A percentile compares a stretch with the other conserved stretches of the same genome.
These are phyloP conservation scores for Plutomurus gul DNA, from an alignment of 1,140 invertebrate species.

Conservation along the genomic window DNA sequence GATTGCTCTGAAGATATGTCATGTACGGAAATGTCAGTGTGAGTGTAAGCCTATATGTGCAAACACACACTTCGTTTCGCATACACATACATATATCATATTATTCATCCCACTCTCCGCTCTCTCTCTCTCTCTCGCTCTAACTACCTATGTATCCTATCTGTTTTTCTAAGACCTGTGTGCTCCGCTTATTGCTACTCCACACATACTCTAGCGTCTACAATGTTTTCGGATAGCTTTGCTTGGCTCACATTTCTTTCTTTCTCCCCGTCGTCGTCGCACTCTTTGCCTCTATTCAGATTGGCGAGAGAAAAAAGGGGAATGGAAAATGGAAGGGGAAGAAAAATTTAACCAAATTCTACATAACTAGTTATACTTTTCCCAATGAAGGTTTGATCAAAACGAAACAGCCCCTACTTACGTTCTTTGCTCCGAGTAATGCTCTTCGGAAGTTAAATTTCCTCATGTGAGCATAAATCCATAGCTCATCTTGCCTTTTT, in stretches of 20 bases:
- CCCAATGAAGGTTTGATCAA: slow-evolving; percentile 42
- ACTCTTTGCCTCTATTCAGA: slow-evolving; percentile 20
- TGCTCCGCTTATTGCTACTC: not conserved
- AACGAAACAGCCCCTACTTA: not conserved
- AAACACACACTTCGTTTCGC: not conserved
- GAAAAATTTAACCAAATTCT: slow-evolving; percentile 47
- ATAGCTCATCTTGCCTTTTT: slow-evolving; percentile 28
- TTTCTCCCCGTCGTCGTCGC: slow-evolving; percentile 13
- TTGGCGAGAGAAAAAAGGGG: slow-evolving; percentile 38
- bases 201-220: not conserved
- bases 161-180: not conserved
- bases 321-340: slow-evolving; percentile 33
- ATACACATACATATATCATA: slow-evolving; percentile 20
- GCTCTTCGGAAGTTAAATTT: slow-evolving; percentile 34
- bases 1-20: slow-evolving; percentile 16
- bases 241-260: not conserved
- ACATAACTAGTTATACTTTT: slow-evolving; percentile 35
- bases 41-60: too few species aligned
- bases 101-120: slow-evolving; percentile 8
- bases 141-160: slow-evolving; percentile 6
- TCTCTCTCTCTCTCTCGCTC: slow-evolving; percentile 16
- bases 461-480: slow-evolving; percentile 36
- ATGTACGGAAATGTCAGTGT: too few species aligned
- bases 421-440: not conserved
- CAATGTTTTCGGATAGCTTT: not conserved